Base-by-base conservation (phyloP, 1,140 invertebrate genomes). In the Zaprionus taronus region DNA sequence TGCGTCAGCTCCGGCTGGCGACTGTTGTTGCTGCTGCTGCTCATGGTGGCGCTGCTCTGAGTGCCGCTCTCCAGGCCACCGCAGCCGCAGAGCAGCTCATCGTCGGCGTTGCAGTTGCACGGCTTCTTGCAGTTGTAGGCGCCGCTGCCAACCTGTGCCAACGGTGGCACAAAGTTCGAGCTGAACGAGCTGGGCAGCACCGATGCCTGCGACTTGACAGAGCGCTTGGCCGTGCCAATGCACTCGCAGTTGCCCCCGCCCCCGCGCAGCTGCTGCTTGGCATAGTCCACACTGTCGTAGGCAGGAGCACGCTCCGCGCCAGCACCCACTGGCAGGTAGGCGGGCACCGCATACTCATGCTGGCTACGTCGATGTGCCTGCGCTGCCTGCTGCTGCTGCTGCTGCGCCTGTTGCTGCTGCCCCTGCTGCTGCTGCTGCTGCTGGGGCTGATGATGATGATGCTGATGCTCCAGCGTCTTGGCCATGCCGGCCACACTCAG, bases 161-260 rank as follows among this genome's bases (percentile, higher is more conserved):
- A n/a, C n/a, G 93, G 94, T 72, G 95, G 94, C 68, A 96, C 95
- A 79, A 96, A 93, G 63, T 94, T 94, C 67, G 95, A 95, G 93
- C 95, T 95, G 77, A 95, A 94, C 71, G 95, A 94, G 81, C 94
- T 91, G 72, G 95, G 95, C 79, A 93, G 89, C 66, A 90, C 93
- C 71, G 93, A 83, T 67, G 93, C 93, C 44, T 93, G 38, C 5
- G 44, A 28, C 60, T 73, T 78, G 4, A 49, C 49, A 7, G 20
- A 34, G 1, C 83, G 41, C 72, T 94, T 93, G 93, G 69, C 77
- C 0, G 80, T 87, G 34, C 84, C 81, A n/a, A 79, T 75, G 66
- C 85, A 90, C 64, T 90, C 86, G 28, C 85, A 90, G 62, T 78
- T 82, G 67, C 31, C 67, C 41, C 31, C 41, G 9, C 14, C 14